These are phyloP conservation scores for Cyanistes caeruleus DNA, from an alignment of 2,113 vertebrate species.

Conservation along the genomic window DNA sequence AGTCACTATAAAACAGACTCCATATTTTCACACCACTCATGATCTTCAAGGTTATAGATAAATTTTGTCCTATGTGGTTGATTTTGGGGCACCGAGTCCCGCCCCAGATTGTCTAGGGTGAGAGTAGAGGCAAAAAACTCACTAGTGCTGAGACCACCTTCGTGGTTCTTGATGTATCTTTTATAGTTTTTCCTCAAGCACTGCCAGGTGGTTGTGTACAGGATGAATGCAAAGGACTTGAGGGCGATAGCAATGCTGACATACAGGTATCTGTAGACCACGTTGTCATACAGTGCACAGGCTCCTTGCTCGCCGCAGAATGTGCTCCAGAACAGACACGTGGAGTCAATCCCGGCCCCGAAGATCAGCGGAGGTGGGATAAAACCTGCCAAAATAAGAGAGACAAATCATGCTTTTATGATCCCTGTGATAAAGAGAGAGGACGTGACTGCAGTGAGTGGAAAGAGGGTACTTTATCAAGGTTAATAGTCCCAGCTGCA, in stretches of 20 bases:
- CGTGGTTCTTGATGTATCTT: slow-evolving; percentile 93
- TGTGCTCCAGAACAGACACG: slow-evolving; percentile 95
- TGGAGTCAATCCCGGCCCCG: slow-evolving; percentile 94
- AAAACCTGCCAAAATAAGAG: slow-evolving; percentile 82
- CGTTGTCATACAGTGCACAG: slow-evolving; percentile 92
- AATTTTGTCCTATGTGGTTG: slow-evolving; percentile 93
- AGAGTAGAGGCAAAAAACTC: slow-evolving; percentile 94
- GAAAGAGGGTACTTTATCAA: slow-evolving; percentile 6
- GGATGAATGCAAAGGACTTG: slow-evolving; percentile 92
- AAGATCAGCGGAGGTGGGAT: slow-evolving; percentile 98
- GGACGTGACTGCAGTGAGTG: not conserved
- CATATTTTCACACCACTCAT: slow-evolving; percentile 98
- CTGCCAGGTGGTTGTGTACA: slow-evolving; percentile 94
- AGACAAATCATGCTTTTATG: not conserved
- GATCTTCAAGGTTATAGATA: slow-evolving; percentile 97
- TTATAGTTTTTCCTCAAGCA: slow-evolving; percentile 95
- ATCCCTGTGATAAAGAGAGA: not conserved
- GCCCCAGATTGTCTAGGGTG: slow-evolving; percentile 87
- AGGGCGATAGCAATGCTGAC: slow-evolving; percentile 94
- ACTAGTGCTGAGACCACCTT: slow-evolving; percentile 86
- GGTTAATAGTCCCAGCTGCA: slow-evolving; percentile 19
- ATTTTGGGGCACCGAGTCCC: slow-evolving; percentile 82
- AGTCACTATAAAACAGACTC: slow-evolving; percentile 95
- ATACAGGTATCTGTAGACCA: slow-evolving; percentile 90
- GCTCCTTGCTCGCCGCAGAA: slow-evolving; percentile 91